Evolutionary conservation across 2,797 vertebrate genomes (phyloP).

Genomic region (Takifugu rubripes): DNA sequence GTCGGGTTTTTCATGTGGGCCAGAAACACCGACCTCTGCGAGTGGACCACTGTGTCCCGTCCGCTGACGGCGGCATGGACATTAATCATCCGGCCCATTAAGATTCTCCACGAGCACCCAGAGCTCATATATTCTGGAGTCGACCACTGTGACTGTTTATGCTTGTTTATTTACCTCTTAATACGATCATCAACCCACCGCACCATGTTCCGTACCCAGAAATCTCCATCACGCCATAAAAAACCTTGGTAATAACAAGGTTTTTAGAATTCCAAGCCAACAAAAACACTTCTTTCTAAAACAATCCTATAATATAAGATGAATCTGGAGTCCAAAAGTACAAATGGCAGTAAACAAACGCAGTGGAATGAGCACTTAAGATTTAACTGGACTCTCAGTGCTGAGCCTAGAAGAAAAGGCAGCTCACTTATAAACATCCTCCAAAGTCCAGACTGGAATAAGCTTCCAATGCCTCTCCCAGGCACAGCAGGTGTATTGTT

Average conservation of each 20-base stretch:
- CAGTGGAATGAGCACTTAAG: background rate
- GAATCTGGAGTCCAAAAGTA: too few species aligned
- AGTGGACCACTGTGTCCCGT: constrained; percentile 17
- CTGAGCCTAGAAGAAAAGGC: background rate
- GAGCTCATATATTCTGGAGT: constrained; percentile 57
- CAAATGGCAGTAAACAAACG: too few species aligned
- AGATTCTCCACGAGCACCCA: constrained; percentile 53
- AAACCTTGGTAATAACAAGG: too few species aligned
- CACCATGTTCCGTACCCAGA: background rate
- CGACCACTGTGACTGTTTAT: constrained; percentile 35
- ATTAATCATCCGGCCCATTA: constrained; percentile 62
- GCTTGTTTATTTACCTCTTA: constrained; percentile 48
- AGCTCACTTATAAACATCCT: constrained; percentile 1
- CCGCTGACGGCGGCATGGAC: constrained; percentile 24
- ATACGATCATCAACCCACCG: constrained; percentile 13
- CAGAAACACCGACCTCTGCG: constrained; percentile 5
- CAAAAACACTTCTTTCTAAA: too few species aligned
- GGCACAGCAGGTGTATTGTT: background rate
- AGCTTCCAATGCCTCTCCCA: background rate
- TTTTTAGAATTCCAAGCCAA: too few species aligned
- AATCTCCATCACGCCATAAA: too few species aligned
- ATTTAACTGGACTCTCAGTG: constrained; percentile 1
- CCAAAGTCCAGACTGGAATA: constrained; percentile 7
- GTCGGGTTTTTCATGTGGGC: constrained; percentile 16
- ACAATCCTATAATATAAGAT: too few species aligned